Evolutionary conservation across 2,888 invertebrate genomes (phyloP).

Genomic region (Leucophora obtusa): DNA sequence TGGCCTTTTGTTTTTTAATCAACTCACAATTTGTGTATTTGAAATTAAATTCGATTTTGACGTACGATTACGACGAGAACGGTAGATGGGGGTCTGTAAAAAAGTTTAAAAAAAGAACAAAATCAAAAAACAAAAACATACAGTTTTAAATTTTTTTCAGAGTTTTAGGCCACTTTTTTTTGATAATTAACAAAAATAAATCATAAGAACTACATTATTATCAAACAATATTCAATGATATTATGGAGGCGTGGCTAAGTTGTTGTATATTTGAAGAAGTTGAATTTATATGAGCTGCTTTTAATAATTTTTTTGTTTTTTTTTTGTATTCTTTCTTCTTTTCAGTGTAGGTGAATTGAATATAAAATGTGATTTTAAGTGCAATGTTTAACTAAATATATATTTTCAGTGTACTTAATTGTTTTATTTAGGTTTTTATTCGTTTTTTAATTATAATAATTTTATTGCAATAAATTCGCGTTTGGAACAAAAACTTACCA

Average conservation of each 20-base stretch:
- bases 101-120: conserved; percentile 67
- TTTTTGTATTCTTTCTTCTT: not conserved
- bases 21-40: conserved; percentile 77
- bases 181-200: conserved; percentile 10
- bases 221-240: conserved; percentile 25
- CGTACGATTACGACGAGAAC: conserved; percentile 77
- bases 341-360: not conserved
- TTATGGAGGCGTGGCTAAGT: conserved; percentile 21
- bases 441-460: not conserved
- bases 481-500: conserved; percentile 81
- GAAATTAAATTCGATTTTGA: conserved; percentile 77
- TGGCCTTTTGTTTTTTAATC: conserved; percentile 49
- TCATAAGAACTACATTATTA: conserved; percentile 5
- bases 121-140: conserved; percentile 52
- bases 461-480: conserved; percentile 46
- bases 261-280: not conserved
- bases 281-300: conserved; percentile 27
- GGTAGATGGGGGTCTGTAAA: conserved; percentile 77
- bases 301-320: conserved; percentile 2
- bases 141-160: conserved; percentile 47
- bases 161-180: conserved; percentile 44
- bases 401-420: conserved; percentile 2
- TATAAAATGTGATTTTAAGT: not conserved
- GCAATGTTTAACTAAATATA: not conserved
- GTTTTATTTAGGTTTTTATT: not conserved